Evolutionary conservation across 2,888 invertebrate species (phyloP).

Genomic region (Torymus texanus): DNA sequence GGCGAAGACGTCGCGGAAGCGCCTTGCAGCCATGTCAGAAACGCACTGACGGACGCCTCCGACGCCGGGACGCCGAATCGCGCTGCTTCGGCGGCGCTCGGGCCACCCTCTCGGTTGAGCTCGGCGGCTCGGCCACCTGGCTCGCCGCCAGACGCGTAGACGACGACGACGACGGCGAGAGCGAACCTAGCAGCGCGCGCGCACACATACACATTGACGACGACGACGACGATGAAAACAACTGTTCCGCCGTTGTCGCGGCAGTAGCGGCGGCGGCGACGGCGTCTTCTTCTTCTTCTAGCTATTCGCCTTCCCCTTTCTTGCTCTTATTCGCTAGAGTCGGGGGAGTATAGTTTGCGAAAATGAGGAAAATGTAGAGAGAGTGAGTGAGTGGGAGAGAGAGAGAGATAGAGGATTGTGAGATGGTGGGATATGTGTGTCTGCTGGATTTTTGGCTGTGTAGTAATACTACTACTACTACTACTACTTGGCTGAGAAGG

Average conservation of each 20-base stretch:
- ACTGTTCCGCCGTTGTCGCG: slow-evolving; percentile 23
- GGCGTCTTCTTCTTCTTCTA: no score
- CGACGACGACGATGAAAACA: slow-evolving; percentile 39
- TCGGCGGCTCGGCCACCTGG: slow-evolving; percentile 63
- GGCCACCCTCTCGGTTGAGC: slow-evolving; percentile 72
- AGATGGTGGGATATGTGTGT: neutral
- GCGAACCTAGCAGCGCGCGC: slow-evolving; percentile 30
- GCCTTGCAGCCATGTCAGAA: slow-evolving; percentile 74
- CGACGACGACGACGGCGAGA: slow-evolving; percentile 58
- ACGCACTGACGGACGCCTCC: slow-evolving; percentile 74
- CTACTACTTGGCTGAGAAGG: neutral
- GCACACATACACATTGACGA: slow-evolving; percentile 8
- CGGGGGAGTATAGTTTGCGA: neutral
- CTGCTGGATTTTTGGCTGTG: neutral
- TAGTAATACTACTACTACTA: neutral
- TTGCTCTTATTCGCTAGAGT: neutral
- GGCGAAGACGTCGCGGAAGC: slow-evolving; percentile 71
- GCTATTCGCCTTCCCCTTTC: neutral
- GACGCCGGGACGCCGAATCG: slow-evolving; percentile 72
- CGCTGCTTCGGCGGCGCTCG: slow-evolving; percentile 70
- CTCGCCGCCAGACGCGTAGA: slow-evolving; percentile 67
- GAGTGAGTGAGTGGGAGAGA: no score
- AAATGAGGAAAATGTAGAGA: slow-evolving; percentile 16
- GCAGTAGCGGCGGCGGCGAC: neutral
- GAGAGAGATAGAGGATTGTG: no score